A percentile compares a stretch with the other conserved stretches of the same genome.
phyloP scores from a whole-genome alignment of 2,113 vertebrate species.

The Hemibagrus wyckioides region DNA sequence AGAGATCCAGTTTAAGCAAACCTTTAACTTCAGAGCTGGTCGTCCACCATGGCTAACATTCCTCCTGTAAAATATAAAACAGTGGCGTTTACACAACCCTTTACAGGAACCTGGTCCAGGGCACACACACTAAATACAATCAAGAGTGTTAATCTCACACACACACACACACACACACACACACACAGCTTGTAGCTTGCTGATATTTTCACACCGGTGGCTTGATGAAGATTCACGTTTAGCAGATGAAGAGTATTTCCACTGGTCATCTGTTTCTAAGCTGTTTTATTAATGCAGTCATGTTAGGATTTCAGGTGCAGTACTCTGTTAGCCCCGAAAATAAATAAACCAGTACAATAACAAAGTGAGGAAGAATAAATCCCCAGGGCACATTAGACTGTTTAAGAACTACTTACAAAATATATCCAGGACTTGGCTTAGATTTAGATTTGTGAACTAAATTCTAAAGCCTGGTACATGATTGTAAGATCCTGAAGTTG shows the following conservation, averaged over 20 bases:
- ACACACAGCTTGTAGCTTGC: neutral
- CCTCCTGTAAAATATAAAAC: neutral
- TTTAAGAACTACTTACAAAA: neutral
- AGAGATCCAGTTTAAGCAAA: neutral
- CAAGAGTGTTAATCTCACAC: neutral
- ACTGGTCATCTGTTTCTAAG: neutral
- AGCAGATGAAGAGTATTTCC: neutral
- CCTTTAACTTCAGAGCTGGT: neutral
- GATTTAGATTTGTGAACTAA: too few relatives aligned
- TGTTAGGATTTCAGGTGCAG: neutral
- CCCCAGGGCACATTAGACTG: neutral
- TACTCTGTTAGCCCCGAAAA: neutral
- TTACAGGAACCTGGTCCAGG: neutral
- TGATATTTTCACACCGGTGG: neutral
- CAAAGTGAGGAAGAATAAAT: neutral
- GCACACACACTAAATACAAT: neutral
- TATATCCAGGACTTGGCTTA: neutral
- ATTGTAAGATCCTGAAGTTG: too few relatives aligned
- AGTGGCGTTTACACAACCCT: neutral
- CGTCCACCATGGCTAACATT: neutral
- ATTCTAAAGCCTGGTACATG: too few relatives aligned
- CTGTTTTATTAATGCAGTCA: neutral
- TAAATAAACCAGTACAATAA: neutral
- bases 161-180: too few relatives aligned
- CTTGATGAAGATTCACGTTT: neutral